phyloP scores from a whole-genome alignment of 2,797 vertebrate genomes.

The Neosilurus hyrtlii region DNA sequence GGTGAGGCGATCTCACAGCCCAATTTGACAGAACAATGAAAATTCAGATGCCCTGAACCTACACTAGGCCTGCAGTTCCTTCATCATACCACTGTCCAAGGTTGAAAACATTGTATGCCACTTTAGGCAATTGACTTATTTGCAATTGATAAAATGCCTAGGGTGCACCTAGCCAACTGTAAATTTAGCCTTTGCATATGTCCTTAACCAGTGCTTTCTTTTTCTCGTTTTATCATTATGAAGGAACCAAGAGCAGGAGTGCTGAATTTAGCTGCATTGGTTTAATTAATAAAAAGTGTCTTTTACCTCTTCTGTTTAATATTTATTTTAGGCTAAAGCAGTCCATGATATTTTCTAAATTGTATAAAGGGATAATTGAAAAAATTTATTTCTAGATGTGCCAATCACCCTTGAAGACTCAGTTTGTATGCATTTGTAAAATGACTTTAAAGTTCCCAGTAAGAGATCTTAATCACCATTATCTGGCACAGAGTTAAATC shows the following conservation, averaged over 20 bases:
- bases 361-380: background rate
- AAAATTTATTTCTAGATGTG: background rate
- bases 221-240: background rate
- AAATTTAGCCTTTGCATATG: background rate
- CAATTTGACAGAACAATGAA: background rate
- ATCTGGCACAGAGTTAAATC: background rate
- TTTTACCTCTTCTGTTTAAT: constrained; percentile 13
- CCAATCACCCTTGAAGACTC: background rate
- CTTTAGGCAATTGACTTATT: background rate
- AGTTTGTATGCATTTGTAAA: background rate
- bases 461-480: constrained; percentile 23
- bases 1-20: background rate
- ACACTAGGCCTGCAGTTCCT: background rate
- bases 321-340: constrained; percentile 13
- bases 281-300: constrained; percentile 14
- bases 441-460: constrained; percentile 8
- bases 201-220: background rate
- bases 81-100: background rate
- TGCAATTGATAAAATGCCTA: background rate
- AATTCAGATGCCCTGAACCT: background rate
- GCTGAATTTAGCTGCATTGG: constrained; percentile 5
- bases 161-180: background rate
- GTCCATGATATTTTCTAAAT: constrained; percentile 7
- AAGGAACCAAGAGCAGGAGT: constrained; percentile 4
- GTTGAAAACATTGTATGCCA: background rate